phyloP scores from a whole-genome alignment of 2,797 vertebrate species.

The Ptychadena robeensis region DNA sequence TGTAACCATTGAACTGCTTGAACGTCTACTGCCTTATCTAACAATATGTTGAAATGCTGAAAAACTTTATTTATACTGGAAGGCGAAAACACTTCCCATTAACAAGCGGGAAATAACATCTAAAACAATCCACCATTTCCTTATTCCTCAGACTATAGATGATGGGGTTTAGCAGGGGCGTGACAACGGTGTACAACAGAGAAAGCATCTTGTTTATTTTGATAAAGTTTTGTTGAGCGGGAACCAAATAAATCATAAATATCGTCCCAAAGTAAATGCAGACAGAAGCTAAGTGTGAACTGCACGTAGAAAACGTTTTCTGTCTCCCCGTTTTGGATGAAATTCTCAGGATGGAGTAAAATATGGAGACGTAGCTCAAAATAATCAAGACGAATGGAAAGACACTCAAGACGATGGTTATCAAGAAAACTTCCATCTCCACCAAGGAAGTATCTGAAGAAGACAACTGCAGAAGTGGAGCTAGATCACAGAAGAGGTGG shows the following conservation, averaged over 20 bases:
- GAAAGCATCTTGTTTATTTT: slow-evolving; percentile 35
- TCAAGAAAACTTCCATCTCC: slow-evolving; percentile 68
- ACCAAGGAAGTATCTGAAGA: slow-evolving; percentile 66
- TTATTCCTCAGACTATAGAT: slow-evolving; percentile 38
- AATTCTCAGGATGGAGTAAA: slow-evolving; percentile 44
- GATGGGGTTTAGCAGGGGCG: slow-evolving; percentile 38
- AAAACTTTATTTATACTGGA: no score
- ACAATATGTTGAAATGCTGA: no score
- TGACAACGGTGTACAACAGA: slow-evolving; percentile 14
- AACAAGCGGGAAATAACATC: no score
- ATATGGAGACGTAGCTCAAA: slow-evolving; percentile 66
- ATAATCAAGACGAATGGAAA: slow-evolving; percentile 67
- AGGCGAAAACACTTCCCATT: no score
- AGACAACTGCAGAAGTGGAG: slow-evolving; percentile 66
- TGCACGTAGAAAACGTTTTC: slow-evolving; percentile 72
- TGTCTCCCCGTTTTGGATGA: slow-evolving; percentile 52
- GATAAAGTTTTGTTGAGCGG: slow-evolving; percentile 56
- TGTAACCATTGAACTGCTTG: no score
- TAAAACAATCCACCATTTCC: slow-evolving; percentile 18
- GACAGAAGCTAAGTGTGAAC: slow-evolving; percentile 69
- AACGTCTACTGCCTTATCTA: no score
- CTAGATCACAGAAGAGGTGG: slow-evolving; percentile 70
- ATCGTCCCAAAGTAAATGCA: slow-evolving; percentile 71
- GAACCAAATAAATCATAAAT: slow-evolving; percentile 70
- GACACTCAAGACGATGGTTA: slow-evolving; percentile 66